Evolutionary conservation across 2,113 vertebrate genomes (phyloP).

Genomic region (Etheostoma cragini): DNA sequence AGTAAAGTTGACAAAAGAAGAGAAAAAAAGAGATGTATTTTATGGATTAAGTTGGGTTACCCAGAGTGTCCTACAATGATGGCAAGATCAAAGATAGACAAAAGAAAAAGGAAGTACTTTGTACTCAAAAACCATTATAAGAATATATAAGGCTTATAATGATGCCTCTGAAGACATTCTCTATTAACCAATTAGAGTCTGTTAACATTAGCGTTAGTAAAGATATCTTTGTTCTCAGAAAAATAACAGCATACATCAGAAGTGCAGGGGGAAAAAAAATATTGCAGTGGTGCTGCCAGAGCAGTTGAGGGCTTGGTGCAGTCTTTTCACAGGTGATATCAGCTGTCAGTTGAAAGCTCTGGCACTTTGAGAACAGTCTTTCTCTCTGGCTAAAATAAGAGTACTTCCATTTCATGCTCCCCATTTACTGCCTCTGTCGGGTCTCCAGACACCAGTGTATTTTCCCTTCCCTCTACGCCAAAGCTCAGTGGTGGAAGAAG

Average conservation of each 20-base stretch:
- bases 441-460: constrained; percentile 34
- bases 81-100: constrained; percentile 2
- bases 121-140: constrained; percentile 5
- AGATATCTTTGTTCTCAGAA: background rate
- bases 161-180: background rate
- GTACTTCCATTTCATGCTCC: constrained; percentile 41
- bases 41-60: background rate
- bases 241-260: background rate
- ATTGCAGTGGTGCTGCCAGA: constrained; percentile 10
- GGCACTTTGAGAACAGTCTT: constrained; percentile 38
- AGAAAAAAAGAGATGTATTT: background rate
- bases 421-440: constrained; percentile 48
- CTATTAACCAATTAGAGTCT: background rate
- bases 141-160: background rate
- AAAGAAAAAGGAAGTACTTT: constrained; percentile 6
- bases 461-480: constrained; percentile 15
- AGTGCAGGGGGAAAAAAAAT: background rate
- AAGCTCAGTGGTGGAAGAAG: background rate
- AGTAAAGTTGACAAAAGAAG: constrained; percentile 10
- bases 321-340: constrained; percentile 40
- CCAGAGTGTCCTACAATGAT: background rate
- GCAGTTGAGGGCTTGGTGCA: background rate
- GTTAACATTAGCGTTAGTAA: background rate
- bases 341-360: constrained; percentile 28
- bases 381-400: constrained; percentile 55